Conservation (phyloP, 2,113 vertebrate species). For the Dipodomys ordii region DNA sequence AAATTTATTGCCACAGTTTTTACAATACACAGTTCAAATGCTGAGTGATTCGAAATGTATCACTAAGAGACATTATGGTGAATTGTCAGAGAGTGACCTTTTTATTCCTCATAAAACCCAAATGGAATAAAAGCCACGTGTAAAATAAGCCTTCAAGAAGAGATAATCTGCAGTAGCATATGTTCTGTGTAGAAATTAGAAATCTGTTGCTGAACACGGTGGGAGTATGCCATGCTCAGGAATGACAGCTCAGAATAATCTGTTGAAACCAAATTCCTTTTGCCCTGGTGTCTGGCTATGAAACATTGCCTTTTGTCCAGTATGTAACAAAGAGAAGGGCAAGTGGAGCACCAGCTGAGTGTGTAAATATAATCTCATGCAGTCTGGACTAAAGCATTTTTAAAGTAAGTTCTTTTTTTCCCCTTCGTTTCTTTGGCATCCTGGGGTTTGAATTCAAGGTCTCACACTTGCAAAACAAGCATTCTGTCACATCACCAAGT, state of each 20-base stretch:
- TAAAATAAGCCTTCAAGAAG: slow-evolving; percentile 49
- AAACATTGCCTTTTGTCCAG: background rate
- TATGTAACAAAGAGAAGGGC: background rate
- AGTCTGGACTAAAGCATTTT: background rate
- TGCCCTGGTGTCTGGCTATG: background rate
- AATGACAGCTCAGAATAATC: slow-evolving; percentile 5
- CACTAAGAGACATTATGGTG: slow-evolving; percentile 45
- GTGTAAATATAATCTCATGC: background rate
- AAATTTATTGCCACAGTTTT: slow-evolving; percentile 40
- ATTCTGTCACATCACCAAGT: no score
- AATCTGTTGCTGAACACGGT: slow-evolving; percentile 52
- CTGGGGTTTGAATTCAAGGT: background rate
- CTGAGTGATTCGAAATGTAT: slow-evolving; percentile 7
- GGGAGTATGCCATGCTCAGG: slow-evolving; percentile 12
- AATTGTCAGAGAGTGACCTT: slow-evolving; percentile 56
- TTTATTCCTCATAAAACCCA: slow-evolving; percentile 46
- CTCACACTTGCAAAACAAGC: no score
- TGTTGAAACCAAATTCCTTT: background rate
- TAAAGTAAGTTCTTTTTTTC: background rate
- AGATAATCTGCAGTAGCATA: slow-evolving; percentile 11
- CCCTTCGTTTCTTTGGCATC: no score
- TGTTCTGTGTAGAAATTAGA: slow-evolving; percentile 63
- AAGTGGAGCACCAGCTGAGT: background rate
- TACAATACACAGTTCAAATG: background rate
- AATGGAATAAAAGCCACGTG: slow-evolving; percentile 43